These are phyloP conservation scores for Dyspetes luteomarginatus DNA, from an alignment of 2,888 invertebrate genomes.

Conservation along the genomic window DNA sequence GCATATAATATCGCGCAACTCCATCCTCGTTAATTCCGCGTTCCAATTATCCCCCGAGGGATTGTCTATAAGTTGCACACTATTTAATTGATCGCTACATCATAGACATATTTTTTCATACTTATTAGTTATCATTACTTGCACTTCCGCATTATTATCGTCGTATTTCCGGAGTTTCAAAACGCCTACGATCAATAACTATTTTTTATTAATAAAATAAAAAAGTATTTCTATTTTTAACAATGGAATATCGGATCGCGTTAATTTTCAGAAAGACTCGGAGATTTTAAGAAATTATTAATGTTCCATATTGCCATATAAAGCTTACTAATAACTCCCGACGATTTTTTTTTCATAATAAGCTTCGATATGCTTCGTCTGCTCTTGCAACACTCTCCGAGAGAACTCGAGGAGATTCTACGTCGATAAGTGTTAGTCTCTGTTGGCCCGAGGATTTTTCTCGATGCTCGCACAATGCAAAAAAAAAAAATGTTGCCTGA, in stretches of 20 bases:
- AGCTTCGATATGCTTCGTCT: conserved; percentile 17
- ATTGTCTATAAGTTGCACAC: conserved; percentile 52
- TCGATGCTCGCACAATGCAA: conserved; percentile 53
- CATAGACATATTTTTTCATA: conserved; percentile 37
- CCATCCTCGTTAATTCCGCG: conserved; percentile 44
- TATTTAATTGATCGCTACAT: conserved; percentile 26
- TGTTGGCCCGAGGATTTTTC: conserved; percentile 44
- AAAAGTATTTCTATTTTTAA: too few species aligned
- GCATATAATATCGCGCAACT: conserved; percentile 34
- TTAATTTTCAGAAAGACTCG: too few species aligned
- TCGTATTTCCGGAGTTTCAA: conserved; percentile 21
- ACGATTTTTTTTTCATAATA: conserved; percentile 24
- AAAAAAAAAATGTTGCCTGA: conserved; percentile 35
- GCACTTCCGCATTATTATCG: conserved; percentile 12
- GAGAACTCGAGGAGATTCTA: conserved; percentile 19
- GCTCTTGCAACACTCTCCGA: conserved; percentile 32
- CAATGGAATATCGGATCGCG: too few species aligned
- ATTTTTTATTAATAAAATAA: too few species aligned
- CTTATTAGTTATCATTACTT: conserved; percentile 3
- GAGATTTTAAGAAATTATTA: too few species aligned
- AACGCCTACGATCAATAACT: too few species aligned
- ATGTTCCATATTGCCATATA: too few species aligned
- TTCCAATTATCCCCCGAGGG: conserved; percentile 60
- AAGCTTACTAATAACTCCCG: too few species aligned
- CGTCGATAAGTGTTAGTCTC: conserved; percentile 12